phyloP scores from a whole-genome alignment of 2,797 vertebrate genomes.

The Pseudomugil tenellus region DNA sequence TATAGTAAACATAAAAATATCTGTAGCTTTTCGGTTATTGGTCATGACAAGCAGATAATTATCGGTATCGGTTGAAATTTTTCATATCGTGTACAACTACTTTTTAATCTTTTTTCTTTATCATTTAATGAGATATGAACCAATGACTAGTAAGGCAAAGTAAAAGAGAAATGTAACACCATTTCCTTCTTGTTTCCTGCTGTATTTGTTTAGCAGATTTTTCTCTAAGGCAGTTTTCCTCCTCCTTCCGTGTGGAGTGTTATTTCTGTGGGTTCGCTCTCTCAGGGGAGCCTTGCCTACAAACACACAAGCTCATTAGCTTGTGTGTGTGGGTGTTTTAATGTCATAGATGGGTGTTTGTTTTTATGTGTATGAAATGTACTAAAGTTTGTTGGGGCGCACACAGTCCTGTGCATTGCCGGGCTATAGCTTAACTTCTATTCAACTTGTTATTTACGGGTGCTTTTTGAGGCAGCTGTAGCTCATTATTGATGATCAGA shows the following conservation, averaged over 20 bases:
- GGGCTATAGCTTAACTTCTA: conserved; percentile 22
- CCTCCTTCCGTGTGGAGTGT: conserved; percentile 39
- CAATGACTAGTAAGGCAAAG: conserved; percentile 23
- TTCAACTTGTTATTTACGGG: conserved; percentile 13
- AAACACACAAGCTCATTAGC: conserved; percentile 74
- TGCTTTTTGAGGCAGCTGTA: conserved; percentile 43
- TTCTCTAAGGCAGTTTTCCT: conserved; percentile 55
- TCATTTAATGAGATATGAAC: conserved; percentile 27
- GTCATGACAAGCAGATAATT: too few species aligned
- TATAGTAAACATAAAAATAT: too few species aligned
- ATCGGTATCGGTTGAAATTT: too few species aligned
- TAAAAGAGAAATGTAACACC: conserved; percentile 28
- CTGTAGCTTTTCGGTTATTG: too few species aligned
- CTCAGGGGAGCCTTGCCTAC: conserved; percentile 62
- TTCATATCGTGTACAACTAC: too few species aligned
- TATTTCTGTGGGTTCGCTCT: conserved; percentile 67
- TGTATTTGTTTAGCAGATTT: conserved; percentile 67
- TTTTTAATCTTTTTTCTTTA: conserved; percentile 22
- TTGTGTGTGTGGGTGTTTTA: conserved; percentile 45
- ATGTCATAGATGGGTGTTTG: conserved; percentile 49
- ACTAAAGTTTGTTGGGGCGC: conserved; percentile 21
- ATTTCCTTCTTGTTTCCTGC: conserved; percentile 62
- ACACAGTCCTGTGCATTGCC: conserved; percentile 20
- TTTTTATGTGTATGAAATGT: conserved; percentile 40
- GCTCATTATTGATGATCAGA: conserved; percentile 63